phyloP scores from a whole-genome alignment of 1,140 invertebrate genomes.

The Homalodisca vitripennis region DNA sequence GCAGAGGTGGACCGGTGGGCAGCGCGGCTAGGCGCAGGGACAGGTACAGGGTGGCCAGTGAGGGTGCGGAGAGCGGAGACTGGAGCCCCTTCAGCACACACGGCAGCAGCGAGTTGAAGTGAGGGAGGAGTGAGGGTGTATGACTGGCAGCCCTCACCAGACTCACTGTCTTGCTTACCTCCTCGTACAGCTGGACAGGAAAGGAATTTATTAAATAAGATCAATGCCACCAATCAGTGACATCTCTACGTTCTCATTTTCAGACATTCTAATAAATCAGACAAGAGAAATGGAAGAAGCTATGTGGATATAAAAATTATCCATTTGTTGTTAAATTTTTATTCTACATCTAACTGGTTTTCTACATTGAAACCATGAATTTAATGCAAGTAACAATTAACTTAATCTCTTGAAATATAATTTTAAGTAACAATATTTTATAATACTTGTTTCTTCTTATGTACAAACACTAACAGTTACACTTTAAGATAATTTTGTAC shows the following conservation, averaged over 20 bases:
- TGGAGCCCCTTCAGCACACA: conserved; percentile 61
- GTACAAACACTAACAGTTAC: no score
- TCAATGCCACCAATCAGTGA: background rate
- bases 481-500: no score
- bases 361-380: no score
- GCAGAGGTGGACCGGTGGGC: background rate
- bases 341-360: no score
- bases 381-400: no score
- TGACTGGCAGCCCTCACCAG: conserved; percentile 59
- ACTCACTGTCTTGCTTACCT: conserved; percentile 51
- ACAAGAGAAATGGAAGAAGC: no score
- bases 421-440: no score
- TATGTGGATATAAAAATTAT: no score
- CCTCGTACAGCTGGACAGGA: conserved; percentile 34
- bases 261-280: background rate
- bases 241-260: background rate
- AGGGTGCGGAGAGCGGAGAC: conserved; percentile 68
- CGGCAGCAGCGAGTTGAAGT: conserved; percentile 56
- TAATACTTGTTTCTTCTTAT: no score
- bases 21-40: conserved; percentile 49
- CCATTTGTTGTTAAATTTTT: no score
- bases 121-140: conserved; percentile 43
- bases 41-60: conserved; percentile 60
- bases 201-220: background rate
- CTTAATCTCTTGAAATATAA: no score